Percentiles rank a stretch among this genome's conserved stretches.
phyloP scores from a whole-genome alignment of 2,888 invertebrate genomes.

The Smittia sp. region DNA sequence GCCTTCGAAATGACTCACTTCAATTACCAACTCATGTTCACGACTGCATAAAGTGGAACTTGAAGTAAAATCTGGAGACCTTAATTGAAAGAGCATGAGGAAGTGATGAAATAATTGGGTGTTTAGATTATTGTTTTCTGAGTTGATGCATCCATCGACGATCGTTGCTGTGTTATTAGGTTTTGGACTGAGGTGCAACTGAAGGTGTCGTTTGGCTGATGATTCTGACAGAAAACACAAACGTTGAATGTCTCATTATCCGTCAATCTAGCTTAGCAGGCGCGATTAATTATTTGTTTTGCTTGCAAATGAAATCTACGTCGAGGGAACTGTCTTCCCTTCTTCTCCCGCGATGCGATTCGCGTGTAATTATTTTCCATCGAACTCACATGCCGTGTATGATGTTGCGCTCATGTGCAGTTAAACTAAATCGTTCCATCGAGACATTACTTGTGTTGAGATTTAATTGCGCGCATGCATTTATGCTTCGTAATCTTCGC shows the following conservation, averaged over 20 bases:
- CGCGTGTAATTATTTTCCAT: constrained; percentile 30
- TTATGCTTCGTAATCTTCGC: not conserved
- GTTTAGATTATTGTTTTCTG: not conserved
- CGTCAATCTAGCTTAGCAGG: constrained; percentile 31
- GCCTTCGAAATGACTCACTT: not conserved
- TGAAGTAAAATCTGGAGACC: not conserved
- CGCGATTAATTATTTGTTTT: constrained; percentile 38
- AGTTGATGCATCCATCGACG: not conserved
- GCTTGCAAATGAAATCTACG: constrained; percentile 23
- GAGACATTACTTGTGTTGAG: constrained; percentile 1
- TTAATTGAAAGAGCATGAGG: constrained; percentile 9
- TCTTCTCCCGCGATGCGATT: not conserved
- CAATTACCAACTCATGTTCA: not conserved
- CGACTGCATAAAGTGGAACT: constrained; percentile 8
- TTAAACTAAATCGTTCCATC: constrained; percentile 16
- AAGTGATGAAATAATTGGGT: constrained; percentile 9
- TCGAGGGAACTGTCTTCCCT: not conserved
- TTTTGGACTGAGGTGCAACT: constrained; percentile 3
- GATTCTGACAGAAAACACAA: not conserved
- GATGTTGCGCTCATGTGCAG: constrained; percentile 4
- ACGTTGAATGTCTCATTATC: constrained; percentile 15
- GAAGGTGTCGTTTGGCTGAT: not conserved
- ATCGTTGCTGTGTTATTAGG: not conserved
- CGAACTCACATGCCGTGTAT: constrained; percentile 18
- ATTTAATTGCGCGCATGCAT: constrained; percentile 13